phyloP scores from a whole-genome alignment of 1,140 invertebrate species.

The Drosophila mojavensis region DNA sequence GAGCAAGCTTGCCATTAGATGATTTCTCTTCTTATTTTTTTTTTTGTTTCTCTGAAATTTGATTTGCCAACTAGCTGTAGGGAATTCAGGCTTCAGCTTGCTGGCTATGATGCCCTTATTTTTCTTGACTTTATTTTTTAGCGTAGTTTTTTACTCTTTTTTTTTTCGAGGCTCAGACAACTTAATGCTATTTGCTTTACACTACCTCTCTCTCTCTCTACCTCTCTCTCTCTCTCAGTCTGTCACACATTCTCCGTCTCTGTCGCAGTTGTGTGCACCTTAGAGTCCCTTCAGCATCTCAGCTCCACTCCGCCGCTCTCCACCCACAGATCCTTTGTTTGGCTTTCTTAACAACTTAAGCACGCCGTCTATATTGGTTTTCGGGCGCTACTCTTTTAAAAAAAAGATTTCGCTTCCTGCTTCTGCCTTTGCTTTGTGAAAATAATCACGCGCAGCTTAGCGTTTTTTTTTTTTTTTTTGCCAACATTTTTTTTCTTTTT shows the following conservation, averaged over 20 bases:
- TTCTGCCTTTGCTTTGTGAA: slow-evolving; percentile 79
- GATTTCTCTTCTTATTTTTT: neutral
- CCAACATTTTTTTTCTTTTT: neutral
- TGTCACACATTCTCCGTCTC: neutral
- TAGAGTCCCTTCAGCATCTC: slow-evolving; percentile 17
- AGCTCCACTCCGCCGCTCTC: neutral
- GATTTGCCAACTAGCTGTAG: slow-evolving; percentile 1
- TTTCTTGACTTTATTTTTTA: slow-evolving; percentile 56
- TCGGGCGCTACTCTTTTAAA: slow-evolving; percentile 62
- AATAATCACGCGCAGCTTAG: slow-evolving; percentile 79
- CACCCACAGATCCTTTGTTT: slow-evolving; percentile 61
- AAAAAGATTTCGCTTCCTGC: slow-evolving; percentile 69
- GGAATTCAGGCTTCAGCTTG: slow-evolving; percentile 7
- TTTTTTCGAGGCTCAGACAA: slow-evolving; percentile 70
- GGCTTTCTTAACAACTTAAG: slow-evolving; percentile 81
- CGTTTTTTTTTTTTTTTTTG: slow-evolving; percentile 21
- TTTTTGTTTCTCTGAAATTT: neutral
- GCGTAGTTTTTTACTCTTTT: slow-evolving; percentile 39
- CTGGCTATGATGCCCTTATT: neutral
- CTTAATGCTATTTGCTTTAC: slow-evolving; percentile 77
- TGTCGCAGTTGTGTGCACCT: slow-evolving; percentile 23
- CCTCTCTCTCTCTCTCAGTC: no score
- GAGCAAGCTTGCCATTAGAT: neutral
- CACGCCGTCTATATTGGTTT: slow-evolving; percentile 81
- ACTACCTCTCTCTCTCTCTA: slow-evolving; percentile 38